Evolutionary conservation across 2,888 invertebrate species (phyloP), one percentile per base, ranked within the genome.

Genomic region (Incurvaria masculella): DNA sequence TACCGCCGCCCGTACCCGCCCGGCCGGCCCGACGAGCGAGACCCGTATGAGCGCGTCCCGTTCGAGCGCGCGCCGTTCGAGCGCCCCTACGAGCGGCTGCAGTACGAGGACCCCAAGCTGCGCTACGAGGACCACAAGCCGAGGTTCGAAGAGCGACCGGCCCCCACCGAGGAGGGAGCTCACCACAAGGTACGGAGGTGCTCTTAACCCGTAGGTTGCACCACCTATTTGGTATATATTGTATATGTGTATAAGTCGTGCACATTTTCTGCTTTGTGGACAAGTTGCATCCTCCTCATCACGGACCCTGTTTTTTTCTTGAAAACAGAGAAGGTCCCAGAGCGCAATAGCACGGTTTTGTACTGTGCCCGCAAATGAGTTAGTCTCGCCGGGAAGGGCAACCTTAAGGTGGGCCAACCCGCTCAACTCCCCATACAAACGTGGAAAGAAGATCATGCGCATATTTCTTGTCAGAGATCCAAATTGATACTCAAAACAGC

Each of bases 101-200:
- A 18, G 11, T 41, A 41, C 21, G 41, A 23, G 26, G 21, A n/a
- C 45, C 42, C 61, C 42, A 14, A 6, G 33, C 33, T 33, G 33
- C 33, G n/a, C 42, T 46, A 19, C 20, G 42, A 47, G 6, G 47
- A 47, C 16, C 41, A 42, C 18, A 21, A 68, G 50, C 70, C 70
- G 16, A 72, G 64, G 50, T 74, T 66, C 51, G 74, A 76, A 38
- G 76, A 76, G 27, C 64, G 70, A 1, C 60, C 59, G 16, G 59
- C 63, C 1, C 57, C 57, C 2, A 57, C 66, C 0, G 75, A 74
- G 5, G 76, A 75, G n/a, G 52, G 58, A 14, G 51, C 68, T 1
- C 73, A 65, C 50, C 72, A 75, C 39, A 76, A 76, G 68, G 76
- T 73, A 49, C 27, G 20, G 20, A 8, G 23, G 11, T 21, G 14